These are phyloP conservation scores for Alexandromys fortis DNA, from an alignment of 2,113 vertebrate genomes.

Conservation along the genomic window DNA sequence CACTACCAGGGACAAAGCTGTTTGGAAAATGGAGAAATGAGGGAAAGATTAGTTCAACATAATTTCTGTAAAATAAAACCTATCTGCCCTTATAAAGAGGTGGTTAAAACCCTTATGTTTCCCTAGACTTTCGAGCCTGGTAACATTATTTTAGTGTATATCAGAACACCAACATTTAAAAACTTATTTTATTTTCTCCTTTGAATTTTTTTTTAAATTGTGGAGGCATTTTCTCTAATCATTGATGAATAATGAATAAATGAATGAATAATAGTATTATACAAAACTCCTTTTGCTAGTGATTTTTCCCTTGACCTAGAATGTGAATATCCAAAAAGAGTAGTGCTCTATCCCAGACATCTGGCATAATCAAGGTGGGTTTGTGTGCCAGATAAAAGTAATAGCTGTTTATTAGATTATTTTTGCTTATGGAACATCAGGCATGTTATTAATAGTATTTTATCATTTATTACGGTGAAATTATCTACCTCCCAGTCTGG, in stretches of 20 bases:
- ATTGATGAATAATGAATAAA: constrained; percentile 5
- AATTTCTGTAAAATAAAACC: constrained; percentile 35
- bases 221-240: background rate
- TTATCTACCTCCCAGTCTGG: background rate
- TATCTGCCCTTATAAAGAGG: background rate
- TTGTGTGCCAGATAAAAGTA: background rate
- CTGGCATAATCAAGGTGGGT: background rate
- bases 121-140: constrained; percentile 38
- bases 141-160: constrained; percentile 16
- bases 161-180: background rate
- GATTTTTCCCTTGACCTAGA: background rate
- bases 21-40: constrained; percentile 51
- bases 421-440: background rate
- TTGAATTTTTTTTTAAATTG: background rate
- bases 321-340: background rate
- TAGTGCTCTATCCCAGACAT: background rate
- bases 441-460: background rate
- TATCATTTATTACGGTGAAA: background rate
- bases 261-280: background rate
- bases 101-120: constrained; percentile 33
- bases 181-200: constrained; percentile 53
- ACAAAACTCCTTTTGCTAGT: background rate
- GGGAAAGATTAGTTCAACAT: background rate
- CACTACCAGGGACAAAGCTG: constrained; percentile 70
- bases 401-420: constrained; percentile 25